Conservation (phyloP, 2,888 invertebrate genomes). For the Rhodophaea formosa region DNA sequence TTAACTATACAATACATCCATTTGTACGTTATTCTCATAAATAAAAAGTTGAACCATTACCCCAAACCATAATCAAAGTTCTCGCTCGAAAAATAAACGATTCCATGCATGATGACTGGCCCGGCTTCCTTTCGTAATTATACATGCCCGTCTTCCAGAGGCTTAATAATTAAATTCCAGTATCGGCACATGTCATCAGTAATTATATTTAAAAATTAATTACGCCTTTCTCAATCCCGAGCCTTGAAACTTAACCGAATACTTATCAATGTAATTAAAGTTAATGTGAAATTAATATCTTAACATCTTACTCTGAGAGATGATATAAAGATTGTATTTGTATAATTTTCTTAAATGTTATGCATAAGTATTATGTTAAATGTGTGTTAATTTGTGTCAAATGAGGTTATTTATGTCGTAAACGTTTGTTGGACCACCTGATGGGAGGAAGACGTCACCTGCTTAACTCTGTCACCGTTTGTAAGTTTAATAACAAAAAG, state of each 20-base stretch:
- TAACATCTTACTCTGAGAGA: conserved; percentile 1
- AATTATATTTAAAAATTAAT: conserved; percentile 57
- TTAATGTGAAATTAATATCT: neutral
- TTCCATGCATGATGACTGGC: conserved; percentile 17
- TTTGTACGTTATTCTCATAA: neutral
- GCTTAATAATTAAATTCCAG: conserved; percentile 52
- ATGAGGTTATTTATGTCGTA: neutral
- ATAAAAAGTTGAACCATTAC: conserved; percentile 11
- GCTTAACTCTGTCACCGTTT: neutral
- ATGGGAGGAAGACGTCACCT: neutral
- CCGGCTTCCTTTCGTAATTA: conserved; percentile 41
- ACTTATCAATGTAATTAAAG: conserved; percentile 7
- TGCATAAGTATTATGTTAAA: neutral
- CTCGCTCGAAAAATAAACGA: conserved; percentile 19
- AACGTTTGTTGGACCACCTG: neutral
- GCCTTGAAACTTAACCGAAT: neutral
- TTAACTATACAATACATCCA: neutral
- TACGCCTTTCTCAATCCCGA: conserved; percentile 23
- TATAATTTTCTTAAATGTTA: neutral
- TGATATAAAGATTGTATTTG: neutral
- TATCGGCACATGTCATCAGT: conserved; percentile 57
- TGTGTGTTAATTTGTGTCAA: neutral
- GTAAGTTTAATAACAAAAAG: neutral
- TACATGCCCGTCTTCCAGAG: conserved; percentile 31
- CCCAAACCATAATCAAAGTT: conserved; percentile 6